phyloP scores from a whole-genome alignment of 2,113 vertebrate genomes.

The Caranx ignobilis region DNA sequence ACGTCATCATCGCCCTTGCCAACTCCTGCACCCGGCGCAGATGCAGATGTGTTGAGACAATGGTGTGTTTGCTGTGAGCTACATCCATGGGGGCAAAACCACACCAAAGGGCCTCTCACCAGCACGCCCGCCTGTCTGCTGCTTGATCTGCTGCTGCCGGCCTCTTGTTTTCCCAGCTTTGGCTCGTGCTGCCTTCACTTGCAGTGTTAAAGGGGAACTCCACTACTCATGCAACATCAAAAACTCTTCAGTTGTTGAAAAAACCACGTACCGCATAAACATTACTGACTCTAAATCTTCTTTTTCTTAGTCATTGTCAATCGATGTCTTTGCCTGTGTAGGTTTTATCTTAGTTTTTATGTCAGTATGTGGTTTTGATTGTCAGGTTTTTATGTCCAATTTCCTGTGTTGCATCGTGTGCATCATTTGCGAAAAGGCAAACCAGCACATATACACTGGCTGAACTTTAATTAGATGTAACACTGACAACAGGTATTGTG shows the following conservation, averaged over 20 bases:
- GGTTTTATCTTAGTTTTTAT: too few relatives aligned
- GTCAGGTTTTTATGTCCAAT: too few relatives aligned
- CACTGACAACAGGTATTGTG: too few relatives aligned
- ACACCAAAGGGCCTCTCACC: conserved; percentile 15
- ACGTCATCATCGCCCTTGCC: conserved; percentile 20
- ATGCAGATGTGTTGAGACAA: conserved; percentile 51
- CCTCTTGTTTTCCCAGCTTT: conserved; percentile 4
- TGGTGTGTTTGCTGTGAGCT: conserved; percentile 31
- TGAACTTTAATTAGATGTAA: too few relatives aligned
- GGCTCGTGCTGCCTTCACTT: background rate
- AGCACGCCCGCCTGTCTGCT: background rate
- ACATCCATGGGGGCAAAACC: conserved; percentile 14
- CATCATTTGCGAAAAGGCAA: too few relatives aligned
- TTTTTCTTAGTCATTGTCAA: too few relatives aligned
- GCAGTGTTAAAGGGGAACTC: background rate
- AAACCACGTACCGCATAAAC: background rate
- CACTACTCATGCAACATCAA: background rate
- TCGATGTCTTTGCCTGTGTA: too few relatives aligned
- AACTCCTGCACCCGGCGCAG: conserved; percentile 5
- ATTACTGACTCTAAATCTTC: too few relatives aligned
- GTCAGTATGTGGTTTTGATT: too few relatives aligned
- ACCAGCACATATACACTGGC: too few relatives aligned
- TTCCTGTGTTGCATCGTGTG: too few relatives aligned
- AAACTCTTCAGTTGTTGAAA: background rate
- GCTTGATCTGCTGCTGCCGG: background rate